phyloP scores from a whole-genome alignment of 2,797 vertebrate species.

The Meda fulgida region DNA sequence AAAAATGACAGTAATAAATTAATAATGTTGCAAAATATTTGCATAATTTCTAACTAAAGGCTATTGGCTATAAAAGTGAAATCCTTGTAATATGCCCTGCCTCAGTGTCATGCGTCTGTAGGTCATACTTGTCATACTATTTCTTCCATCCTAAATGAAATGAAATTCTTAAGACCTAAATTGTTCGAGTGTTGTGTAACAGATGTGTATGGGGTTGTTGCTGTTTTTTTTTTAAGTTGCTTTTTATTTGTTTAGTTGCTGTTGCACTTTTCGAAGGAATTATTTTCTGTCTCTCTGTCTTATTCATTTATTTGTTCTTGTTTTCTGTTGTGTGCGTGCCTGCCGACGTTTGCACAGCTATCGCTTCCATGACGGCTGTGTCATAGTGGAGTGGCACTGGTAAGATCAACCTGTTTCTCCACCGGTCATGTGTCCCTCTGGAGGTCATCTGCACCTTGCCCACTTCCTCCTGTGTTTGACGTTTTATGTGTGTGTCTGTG shows the following conservation, averaged over 20 bases:
- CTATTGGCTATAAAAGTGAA: not conserved
- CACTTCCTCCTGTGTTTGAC: not conserved
- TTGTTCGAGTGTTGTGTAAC: constrained; percentile 46
- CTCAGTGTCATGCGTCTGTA: not conserved
- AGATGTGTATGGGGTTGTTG: constrained; percentile 22
- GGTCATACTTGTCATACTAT: not conserved
- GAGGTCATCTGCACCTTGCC: not conserved
- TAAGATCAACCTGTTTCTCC: constrained; percentile 69
- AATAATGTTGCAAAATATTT: not conserved
- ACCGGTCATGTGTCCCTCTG: not conserved
- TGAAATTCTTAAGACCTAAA: not conserved
- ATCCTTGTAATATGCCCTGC: not conserved
- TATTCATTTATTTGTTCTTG: constrained; percentile 55
- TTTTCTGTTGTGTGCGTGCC: not conserved
- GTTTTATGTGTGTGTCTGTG: not conserved
- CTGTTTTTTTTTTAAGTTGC: constrained; percentile 42
- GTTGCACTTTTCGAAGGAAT: not conserved
- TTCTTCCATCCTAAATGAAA: not conserved
- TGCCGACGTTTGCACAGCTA: constrained; percentile 67
- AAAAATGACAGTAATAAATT: not conserved
- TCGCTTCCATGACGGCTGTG: constrained; percentile 78
- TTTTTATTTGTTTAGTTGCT: not conserved
- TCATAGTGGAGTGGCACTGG: constrained; percentile 79
- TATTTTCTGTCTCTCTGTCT: constrained; percentile 25
- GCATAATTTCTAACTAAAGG: not conserved